A percentile compares a stretch with the other conserved stretches of the same genome.
Evolutionary conservation across 2,888 invertebrate species (phyloP).

Genomic region (Calameuta idolon): DNA sequence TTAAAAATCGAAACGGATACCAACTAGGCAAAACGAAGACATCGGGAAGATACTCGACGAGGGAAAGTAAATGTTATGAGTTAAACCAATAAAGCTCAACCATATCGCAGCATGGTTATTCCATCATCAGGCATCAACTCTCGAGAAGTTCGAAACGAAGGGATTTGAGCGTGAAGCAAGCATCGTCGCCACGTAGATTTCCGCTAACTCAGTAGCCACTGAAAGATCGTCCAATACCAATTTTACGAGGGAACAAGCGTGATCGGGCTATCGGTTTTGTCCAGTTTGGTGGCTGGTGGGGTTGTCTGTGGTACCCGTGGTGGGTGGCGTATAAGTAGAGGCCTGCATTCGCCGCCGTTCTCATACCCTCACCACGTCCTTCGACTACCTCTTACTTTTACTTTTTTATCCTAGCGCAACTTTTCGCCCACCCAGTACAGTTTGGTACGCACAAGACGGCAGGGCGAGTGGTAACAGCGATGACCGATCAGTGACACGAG

Average conservation of each 20-base stretch:
- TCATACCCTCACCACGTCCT: constrained; percentile 66
- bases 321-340: constrained; percentile 67
- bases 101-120: not conserved
- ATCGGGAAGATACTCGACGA: not conserved
- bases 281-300: constrained; percentile 60
- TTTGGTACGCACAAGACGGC: not conserved
- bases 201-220: not conserved
- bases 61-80: not conserved
- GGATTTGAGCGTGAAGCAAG: not conserved
- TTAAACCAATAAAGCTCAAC: not conserved
- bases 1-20: not conserved
- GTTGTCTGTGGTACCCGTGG: constrained; percentile 56
- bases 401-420: constrained; percentile 37
- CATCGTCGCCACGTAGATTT: not conserved
- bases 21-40: not conserved
- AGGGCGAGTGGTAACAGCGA: constrained; percentile 8
- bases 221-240: not conserved
- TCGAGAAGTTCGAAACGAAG: not conserved
- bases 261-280: constrained; percentile 36
- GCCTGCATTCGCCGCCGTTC: constrained; percentile 63
- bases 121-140: not conserved
- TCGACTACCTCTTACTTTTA: constrained; percentile 64
- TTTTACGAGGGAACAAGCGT: constrained; percentile 6
- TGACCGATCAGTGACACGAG: constrained; percentile 8
- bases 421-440: constrained; percentile 15